Evolutionary conservation across 2,888 invertebrate genomes (phyloP).

Genomic region (Hanleya hanleyi): DNA sequence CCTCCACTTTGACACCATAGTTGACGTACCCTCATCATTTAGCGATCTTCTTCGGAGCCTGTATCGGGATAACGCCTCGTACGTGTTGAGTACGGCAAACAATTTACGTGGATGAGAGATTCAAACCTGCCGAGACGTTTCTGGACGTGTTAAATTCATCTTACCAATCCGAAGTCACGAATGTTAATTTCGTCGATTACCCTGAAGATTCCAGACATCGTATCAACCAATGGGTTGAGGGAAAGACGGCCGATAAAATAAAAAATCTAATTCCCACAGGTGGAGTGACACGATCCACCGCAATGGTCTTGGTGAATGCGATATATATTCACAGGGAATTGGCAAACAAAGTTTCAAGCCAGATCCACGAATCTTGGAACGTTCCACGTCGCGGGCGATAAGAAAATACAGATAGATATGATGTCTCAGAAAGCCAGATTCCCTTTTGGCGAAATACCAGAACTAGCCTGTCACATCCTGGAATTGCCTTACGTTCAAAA

Average conservation of each 20-base stretch:
- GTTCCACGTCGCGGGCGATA: conserved; percentile 75
- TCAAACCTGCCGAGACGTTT: conserved; percentile 33
- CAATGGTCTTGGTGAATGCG: conserved; percentile 69
- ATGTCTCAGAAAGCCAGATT: conserved; percentile 80
- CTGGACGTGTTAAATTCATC: conserved; percentile 30
- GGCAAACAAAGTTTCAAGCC: conserved; percentile 77
- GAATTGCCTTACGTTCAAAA: conserved; percentile 80
- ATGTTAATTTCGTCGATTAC: conserved; percentile 17
- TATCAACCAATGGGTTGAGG: conserved; percentile 89
- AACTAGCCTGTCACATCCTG: conserved; percentile 83
- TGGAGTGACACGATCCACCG: conserved; percentile 59
- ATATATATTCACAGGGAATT: conserved; percentile 70
- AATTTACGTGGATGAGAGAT: conserved; percentile 33
- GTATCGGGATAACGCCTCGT: conserved; percentile 3
- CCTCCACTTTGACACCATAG: too few species aligned
- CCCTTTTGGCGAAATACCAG: conserved; percentile 74
- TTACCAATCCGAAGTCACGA: background rate
- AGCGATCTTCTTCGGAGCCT: too few species aligned
- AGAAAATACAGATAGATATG: conserved; percentile 79
- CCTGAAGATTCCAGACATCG: conserved; percentile 66
- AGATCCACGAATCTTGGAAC: conserved; percentile 63
- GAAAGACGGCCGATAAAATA: conserved; percentile 87
- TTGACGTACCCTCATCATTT: too few species aligned
- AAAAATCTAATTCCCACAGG: conserved; percentile 81
- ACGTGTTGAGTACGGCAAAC: conserved; percentile 43